These are phyloP conservation scores for Callipepla californica DNA, from an alignment of 2,113 vertebrate genomes.

Conservation along the genomic window DNA sequence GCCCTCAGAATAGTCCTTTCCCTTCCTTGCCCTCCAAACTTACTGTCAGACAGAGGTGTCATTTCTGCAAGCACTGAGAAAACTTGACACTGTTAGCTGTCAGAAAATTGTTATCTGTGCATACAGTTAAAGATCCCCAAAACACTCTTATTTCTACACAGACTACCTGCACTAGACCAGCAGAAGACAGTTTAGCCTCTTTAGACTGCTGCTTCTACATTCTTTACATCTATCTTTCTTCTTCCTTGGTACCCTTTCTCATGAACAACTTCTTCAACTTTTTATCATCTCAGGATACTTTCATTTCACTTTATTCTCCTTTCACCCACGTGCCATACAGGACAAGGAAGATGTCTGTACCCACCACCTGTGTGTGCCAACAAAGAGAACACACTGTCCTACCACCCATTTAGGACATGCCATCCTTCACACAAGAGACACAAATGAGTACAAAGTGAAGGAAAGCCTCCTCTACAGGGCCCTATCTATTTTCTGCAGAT, in stretches of 20 bases:
- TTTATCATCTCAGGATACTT: neutral
- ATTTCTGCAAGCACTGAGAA: neutral
- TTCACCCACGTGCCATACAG: rapidly evolving
- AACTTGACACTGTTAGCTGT: neutral
- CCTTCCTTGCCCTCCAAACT: neutral
- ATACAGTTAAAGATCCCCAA: neutral
- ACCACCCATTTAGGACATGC: neutral
- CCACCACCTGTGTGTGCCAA: too few relatives aligned
- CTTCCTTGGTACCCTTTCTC: neutral
- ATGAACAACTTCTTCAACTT: neutral
- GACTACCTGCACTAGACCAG: neutral
- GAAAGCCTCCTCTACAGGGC: neutral
- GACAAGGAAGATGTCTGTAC: neutral
- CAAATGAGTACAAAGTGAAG: neutral
- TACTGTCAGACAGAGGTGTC: neutral
- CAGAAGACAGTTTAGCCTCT: neutral
- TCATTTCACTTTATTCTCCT: neutral
- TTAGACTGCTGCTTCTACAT: neutral
- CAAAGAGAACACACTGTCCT: neutral
- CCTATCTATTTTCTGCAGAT: neutral
- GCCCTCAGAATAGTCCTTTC: neutral
- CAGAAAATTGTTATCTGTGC: neutral
- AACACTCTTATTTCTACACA: neutral
- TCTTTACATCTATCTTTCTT: neutral
- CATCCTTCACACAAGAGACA: neutral